Evolutionary conservation across 2,888 invertebrate species (phyloP), one percentile per base, ranked within the genome.

Genomic region (Leistus spinibarbis): DNA sequence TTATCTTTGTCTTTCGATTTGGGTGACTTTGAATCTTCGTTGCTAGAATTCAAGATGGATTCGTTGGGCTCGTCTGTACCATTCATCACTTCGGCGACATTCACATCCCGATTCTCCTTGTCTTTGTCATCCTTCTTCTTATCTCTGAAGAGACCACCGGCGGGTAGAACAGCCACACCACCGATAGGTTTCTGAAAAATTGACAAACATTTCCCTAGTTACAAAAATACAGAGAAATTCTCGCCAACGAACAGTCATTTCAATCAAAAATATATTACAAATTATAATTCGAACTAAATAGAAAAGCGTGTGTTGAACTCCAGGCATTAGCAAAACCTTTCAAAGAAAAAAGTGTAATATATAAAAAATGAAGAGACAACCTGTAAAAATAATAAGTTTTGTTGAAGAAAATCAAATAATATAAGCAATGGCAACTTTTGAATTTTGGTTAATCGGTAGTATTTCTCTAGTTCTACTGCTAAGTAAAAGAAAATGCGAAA

Each of bases 131-230:
- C 88, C 71, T 91, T 87, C 75, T 88, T 87, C 79, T 86, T 87
- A 82, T 88, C 89, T 80, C 88, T 88, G 78, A 88, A 87, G 76
- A 88, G 84, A 76, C 88, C 90, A 54, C 90, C 90, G 19, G 92
- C 88, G 65, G 95, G 95, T 86, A 95, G 89, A 78, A 95, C 95
- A 77, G 94, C 92, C 76, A 95, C 92, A 7, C 95, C 95, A 64
- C 95, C 95, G 40, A 93, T 88, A 23, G 94, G 94, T 87, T 94
- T 94, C 95, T 95, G 88, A 68, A 88, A 88, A 60, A 82, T 82
- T 83, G 77, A 74, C 16, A 53, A 22, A n/a, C 56, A 13, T 57
- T 67, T 22, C 16, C 7, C 40, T 27, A 23, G 23, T 53, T 54
- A 17, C 17, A 20, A 60, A 60, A 19, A 60, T 16, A 1, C 4